Evolutionary conservation across 2,888 invertebrate species (phyloP).

Genomic region (Nemotelus nigrinus): DNA sequence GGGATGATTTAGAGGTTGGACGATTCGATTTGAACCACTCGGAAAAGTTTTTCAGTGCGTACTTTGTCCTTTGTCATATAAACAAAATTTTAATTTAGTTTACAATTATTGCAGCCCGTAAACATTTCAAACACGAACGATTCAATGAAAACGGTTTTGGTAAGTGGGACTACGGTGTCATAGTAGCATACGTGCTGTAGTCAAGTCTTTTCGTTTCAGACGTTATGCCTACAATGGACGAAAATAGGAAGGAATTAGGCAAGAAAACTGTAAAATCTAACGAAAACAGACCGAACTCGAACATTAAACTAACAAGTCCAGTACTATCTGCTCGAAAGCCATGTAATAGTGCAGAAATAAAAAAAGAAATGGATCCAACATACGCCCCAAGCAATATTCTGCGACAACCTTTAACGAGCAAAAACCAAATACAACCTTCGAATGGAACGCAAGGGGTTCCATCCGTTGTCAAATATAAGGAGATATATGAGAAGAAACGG

Average conservation of each 20-base stretch:
- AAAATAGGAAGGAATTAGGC: background rate
- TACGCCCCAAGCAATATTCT: constrained; percentile 42
- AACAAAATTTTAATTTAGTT: constrained; percentile 45
- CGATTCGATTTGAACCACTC: constrained; percentile 58
- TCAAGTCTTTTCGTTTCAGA: constrained; percentile 8
- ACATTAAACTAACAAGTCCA: background rate
- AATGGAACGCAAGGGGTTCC: constrained; percentile 52
- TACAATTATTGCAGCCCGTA: constrained; percentile 49
- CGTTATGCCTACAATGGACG: constrained; percentile 14
- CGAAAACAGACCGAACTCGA: background rate
- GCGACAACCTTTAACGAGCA: constrained; percentile 38
- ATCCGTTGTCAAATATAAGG: constrained; percentile 57
- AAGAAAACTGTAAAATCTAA: background rate
- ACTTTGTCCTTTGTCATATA: constrained; percentile 5
- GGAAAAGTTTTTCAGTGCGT: constrained; percentile 59
- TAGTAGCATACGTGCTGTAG: background rate
- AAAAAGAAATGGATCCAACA: background rate
- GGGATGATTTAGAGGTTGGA: constrained; percentile 61
- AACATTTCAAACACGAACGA: constrained; percentile 54
- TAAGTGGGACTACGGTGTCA: background rate
- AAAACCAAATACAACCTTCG: background rate
- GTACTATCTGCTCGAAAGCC: background rate
- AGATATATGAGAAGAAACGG: constrained; percentile 58
- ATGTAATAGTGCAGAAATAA: background rate
- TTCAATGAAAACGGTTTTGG: constrained; percentile 46